Percentiles rank a stretch among this genome's conserved stretches.
phyloP scores from a whole-genome alignment of 1,140 invertebrate genomes.

The Triops longicaudatus region DNA sequence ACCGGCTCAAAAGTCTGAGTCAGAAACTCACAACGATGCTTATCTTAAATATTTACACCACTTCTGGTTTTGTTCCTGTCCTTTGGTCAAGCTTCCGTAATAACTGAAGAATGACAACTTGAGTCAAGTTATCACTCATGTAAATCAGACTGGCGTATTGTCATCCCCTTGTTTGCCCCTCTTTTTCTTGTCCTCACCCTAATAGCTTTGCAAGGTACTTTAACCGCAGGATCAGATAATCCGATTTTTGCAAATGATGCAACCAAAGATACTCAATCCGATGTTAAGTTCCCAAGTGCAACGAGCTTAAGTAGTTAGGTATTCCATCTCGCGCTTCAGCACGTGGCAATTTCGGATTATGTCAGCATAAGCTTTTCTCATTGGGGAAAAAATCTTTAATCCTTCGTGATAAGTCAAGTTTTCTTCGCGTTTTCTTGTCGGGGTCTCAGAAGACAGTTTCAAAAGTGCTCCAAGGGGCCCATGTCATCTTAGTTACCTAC shows the following conservation, averaged over 20 bases:
- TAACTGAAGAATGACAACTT: not conserved
- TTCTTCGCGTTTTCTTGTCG: not conserved
- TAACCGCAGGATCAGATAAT: not conserved
- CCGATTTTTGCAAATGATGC: not conserved
- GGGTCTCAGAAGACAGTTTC: not conserved
- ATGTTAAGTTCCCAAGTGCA: not conserved
- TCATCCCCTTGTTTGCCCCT: not conserved
- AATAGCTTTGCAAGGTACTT: not conserved
- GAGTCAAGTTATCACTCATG: not conserved
- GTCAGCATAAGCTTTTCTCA: not conserved
- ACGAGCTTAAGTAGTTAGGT: not conserved
- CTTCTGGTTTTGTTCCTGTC: not conserved
- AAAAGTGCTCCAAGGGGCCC: not conserved
- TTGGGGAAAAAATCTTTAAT: not conserved
- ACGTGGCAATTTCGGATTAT: constrained; percentile 4
- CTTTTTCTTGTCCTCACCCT: constrained; percentile 7
- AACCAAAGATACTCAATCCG: not conserved
- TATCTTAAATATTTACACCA: not conserved
- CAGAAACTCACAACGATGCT: not conserved
- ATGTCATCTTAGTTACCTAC: not conserved
- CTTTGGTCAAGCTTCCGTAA: constrained; percentile 11
- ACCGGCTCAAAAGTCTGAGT: not conserved
- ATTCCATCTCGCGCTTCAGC: not conserved
- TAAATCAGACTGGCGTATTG: not conserved
- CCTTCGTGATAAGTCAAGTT: not conserved